A percentile compares a stretch with the other conserved stretches of the same genome.
Conservation (phyloP, 2,113 vertebrate genomes). For the Ailurus styani region DNA sequence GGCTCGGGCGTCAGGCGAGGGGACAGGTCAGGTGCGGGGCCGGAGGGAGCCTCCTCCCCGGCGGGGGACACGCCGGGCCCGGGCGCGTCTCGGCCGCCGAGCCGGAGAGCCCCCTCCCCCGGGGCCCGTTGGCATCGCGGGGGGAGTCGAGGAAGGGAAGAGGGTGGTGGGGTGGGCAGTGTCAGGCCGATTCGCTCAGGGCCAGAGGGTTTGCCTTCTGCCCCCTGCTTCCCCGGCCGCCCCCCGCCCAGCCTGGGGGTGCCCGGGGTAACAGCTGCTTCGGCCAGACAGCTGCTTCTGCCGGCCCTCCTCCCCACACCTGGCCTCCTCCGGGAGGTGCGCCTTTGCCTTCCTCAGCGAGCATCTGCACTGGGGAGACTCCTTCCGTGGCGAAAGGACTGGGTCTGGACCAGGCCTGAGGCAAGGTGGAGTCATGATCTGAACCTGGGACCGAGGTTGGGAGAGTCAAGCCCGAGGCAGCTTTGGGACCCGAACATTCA, state of each 20-base stretch:
- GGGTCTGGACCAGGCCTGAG: constrained; percentile 57
- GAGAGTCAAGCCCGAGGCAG: background rate
- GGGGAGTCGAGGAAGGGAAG: background rate
- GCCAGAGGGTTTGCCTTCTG: background rate
- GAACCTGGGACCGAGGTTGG: constrained; percentile 32
- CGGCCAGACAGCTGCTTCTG: constrained; percentile 44
- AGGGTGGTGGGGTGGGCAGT: constrained; percentile 47
- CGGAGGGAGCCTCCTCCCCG: background rate
- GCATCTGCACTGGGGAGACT: background rate
- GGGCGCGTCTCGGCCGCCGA: background rate
- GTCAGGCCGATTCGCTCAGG: constrained; percentile 19
- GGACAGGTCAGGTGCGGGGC: constrained; percentile 68
- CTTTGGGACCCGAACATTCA: background rate
- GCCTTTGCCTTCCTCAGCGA: background rate
- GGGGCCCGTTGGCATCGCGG: background rate
- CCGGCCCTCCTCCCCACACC: constrained; percentile 25
- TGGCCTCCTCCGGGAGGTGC: constrained; percentile 40
- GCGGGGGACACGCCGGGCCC: background rate
- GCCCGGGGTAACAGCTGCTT: constrained; percentile 51
- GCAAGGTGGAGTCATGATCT: constrained; percentile 34
- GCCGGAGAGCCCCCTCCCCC: background rate
- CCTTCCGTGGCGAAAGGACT: background rate
- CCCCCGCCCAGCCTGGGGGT: background rate
- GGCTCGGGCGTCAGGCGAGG: constrained; percentile 48
- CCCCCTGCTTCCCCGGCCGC: background rate